Conservation (phyloP, 2,797 vertebrate genomes). For the Cossypha dichroa region DNA sequence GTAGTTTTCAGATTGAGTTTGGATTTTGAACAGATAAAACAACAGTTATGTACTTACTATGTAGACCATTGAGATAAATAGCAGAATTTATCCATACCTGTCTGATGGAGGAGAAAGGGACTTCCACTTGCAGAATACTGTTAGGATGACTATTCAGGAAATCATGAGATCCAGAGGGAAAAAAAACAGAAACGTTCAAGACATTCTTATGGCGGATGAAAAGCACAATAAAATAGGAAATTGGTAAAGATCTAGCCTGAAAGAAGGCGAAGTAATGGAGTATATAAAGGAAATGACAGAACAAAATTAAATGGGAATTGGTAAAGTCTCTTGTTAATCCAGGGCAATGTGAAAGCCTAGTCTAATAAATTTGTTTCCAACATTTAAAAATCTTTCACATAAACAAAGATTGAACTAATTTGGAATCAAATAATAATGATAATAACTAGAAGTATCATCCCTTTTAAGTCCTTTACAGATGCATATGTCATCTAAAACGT, state of each 20-base stretch:
- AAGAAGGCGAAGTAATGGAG: neutral
- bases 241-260: neutral
- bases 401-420: conserved; percentile 30
- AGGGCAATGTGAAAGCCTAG: conserved; percentile 1
- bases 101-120: neutral
- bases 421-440: conserved; percentile 19
- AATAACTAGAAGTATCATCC: neutral
- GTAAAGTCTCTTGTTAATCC: conserved; percentile 49
- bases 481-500: conserved; percentile 2
- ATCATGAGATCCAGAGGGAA: neutral
- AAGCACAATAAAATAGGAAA: neutral
- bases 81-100: neutral
- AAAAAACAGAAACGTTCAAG: neutral
- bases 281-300: conserved; percentile 10
- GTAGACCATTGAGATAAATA: neutral
- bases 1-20: neutral
- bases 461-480: conserved; percentile 5
- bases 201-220: neutral
- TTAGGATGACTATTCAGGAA: neutral
- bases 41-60: neutral
- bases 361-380: conserved; percentile 16
- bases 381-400: conserved; percentile 23
- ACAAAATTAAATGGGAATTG: conserved; percentile 8
- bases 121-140: neutral
- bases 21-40: neutral